Evolutionary conservation across 1,140 invertebrate species (phyloP), one percentile per base, ranked within the genome.

Genomic region (Eulimnadia texana): DNA sequence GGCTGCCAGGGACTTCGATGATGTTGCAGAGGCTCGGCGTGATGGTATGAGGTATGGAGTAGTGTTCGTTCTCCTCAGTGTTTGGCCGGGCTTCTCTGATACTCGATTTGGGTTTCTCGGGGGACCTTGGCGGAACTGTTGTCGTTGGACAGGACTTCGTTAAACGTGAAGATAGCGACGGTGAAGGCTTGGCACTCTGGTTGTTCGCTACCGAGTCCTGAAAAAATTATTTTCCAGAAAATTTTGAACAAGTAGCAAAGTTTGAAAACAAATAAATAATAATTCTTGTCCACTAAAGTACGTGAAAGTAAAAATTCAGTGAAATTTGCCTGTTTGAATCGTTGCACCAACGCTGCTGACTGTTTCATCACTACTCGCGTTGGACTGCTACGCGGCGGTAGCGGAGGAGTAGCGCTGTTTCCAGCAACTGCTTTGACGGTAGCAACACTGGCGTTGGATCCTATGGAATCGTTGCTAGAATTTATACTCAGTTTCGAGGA

Each of bases 341-440:
- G 33, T 6, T 42, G 33, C 16, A 16, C 6, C 6, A 16, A 16
- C 16, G 33, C 6, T 42, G 33, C 6, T 9, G 33, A 16, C 6
- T 6, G 33, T 42, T 42, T 42, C 69, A 82, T 80, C 27, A 81
- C 80, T 16, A 80, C 79, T 67, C 56, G 55, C 33, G 82, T 61
- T 64, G 66, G 76, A 70, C 68, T 68, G 62, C 65, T 68, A 53
- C 80, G 68, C 54, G 77, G 82, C 23, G 76, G 79, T 1, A 82
- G 78, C 42, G 79, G 79, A 19, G 78, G 74, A 10, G 77, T 71
- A 56, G 53, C 53, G 53, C 22, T 42, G 6, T 6, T 42, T 16
- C 33, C 33, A 42, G 33, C 33, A 9, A 16, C 68, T 9, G 65
- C 64, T 64, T 69, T 70, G 47, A 70, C 67, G 3, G 69, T 70